These are phyloP conservation scores for Drosophila varians DNA, from an alignment of 1,140 invertebrate genomes.

Conservation along the genomic window DNA sequence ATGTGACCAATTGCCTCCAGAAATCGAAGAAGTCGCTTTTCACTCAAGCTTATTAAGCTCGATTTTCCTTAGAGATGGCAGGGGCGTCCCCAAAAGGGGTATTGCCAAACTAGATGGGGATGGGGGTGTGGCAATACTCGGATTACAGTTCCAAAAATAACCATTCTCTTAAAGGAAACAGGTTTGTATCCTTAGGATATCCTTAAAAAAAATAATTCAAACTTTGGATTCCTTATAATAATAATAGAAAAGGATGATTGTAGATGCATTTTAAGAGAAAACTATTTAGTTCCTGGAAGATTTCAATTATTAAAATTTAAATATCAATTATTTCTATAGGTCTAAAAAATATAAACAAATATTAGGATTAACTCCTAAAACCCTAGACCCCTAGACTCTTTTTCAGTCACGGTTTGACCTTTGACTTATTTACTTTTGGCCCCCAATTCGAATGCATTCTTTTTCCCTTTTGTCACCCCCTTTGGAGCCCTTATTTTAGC, in stretches of 20 bases:
- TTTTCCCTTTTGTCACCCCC: not conserved
- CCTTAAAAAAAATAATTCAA: too few species aligned
- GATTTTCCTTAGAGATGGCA: conserved; percentile 7
- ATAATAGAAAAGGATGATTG: too few species aligned
- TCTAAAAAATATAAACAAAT: too few species aligned
- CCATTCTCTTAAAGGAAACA: too few species aligned
- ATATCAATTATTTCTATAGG: too few species aligned
- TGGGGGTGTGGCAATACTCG: not conserved
- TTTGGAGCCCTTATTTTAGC: not conserved
- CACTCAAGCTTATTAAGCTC: conserved; percentile 36
- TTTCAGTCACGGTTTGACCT: conserved; percentile 4
- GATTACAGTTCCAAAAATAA: not conserved
- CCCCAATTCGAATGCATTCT: not conserved
- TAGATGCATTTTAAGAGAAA: too few species aligned
- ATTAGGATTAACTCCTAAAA: too few species aligned
- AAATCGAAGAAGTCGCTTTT: conserved; percentile 33
- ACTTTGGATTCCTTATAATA: too few species aligned
- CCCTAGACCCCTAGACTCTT: too few species aligned
- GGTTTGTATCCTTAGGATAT: too few species aligned
- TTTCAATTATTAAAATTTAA: too few species aligned
- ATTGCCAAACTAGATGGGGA: not conserved
- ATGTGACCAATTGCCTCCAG: conserved; percentile 34
- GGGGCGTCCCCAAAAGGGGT: not conserved
- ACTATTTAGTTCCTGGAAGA: too few species aligned
- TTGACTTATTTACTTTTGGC: conserved; percentile 25